Conservation (phyloP, 2,888 invertebrate genomes). For the Temnothorax unifasciatus region DNA sequence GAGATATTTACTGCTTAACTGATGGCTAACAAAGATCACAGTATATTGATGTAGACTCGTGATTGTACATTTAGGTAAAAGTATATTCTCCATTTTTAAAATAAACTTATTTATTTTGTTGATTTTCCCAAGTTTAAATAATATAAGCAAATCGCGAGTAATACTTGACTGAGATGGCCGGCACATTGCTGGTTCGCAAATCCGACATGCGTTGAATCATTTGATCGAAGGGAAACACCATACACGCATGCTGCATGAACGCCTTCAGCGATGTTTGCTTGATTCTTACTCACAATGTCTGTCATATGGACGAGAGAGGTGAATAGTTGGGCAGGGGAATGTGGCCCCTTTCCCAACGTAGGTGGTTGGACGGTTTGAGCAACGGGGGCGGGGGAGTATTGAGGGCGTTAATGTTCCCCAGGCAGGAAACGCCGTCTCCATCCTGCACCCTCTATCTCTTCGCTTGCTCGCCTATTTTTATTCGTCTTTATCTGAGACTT, state of each 20-base stretch:
- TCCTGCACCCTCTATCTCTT: constrained; percentile 84
- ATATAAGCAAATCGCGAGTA: background rate
- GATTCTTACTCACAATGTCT: constrained; percentile 70
- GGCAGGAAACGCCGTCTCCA: constrained; percentile 86
- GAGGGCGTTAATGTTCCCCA: constrained; percentile 86
- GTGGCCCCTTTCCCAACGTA: constrained; percentile 63
- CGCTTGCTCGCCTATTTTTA: constrained; percentile 85
- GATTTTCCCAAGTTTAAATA: background rate
- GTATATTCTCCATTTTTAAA: background rate
- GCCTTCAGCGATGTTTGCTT: constrained; percentile 45
- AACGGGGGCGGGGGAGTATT: constrained; percentile 78
- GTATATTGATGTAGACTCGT: background rate
- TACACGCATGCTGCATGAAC: background rate
- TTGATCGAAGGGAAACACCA: constrained; percentile 33
- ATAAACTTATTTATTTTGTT: background rate
- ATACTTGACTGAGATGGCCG: background rate
- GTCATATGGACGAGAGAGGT: constrained; percentile 72
- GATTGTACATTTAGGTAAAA: background rate
- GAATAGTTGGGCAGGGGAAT: constrained; percentile 68
- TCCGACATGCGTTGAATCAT: constrained; percentile 21
- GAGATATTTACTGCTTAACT: background rate
- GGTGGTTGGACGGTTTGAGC: constrained; percentile 62
- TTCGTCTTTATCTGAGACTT: constrained; percentile 86
- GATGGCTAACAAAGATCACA: background rate
- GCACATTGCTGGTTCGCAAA: background rate